Evolutionary conservation across 2,888 invertebrate genomes (phyloP).

Genomic region (Nomada hirtipes): DNA sequence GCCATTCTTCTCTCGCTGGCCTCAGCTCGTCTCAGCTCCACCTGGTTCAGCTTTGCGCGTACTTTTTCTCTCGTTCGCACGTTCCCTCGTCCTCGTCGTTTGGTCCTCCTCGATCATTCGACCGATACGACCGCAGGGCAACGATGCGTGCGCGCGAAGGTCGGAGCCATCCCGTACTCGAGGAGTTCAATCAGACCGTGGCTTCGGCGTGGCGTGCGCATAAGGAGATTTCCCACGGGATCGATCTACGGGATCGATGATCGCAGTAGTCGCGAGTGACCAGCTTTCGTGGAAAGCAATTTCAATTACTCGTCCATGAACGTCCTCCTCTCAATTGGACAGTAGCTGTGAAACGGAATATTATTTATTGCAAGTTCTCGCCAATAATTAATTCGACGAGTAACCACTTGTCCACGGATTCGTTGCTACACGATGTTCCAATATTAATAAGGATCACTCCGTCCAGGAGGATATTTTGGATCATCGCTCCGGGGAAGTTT

Average conservation of each 20-base stretch:
- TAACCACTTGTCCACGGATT: no score
- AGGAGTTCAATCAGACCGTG: conserved; percentile 33
- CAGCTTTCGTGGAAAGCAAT: not conserved
- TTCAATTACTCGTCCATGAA: conserved; percentile 2
- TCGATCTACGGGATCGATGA: conserved; percentile 49
- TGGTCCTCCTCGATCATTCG: conserved; percentile 56
- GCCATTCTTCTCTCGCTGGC: conserved; percentile 79
- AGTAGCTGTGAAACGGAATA: no score
- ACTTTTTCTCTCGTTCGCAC: conserved; percentile 27
- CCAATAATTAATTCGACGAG: no score
- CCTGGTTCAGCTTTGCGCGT: conserved; percentile 59
- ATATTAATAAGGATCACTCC: no score
- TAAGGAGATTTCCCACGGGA: conserved; percentile 75
- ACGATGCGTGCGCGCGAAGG: conserved; percentile 80
- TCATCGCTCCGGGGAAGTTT: no score
- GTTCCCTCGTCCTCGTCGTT: conserved; percentile 8
- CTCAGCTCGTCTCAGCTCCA: conserved; percentile 68
- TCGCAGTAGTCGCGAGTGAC: conserved; percentile 54
- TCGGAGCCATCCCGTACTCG: conserved; percentile 62
- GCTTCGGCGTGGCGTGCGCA: conserved; percentile 37
- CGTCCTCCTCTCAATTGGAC: not conserved
- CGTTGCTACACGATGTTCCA: no score
- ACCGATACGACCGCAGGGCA: conserved; percentile 77
- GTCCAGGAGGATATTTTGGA: not conserved
- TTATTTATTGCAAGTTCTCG: no score